A percentile compares a stretch with the other conserved stretches of the same genome.
Evolutionary conservation across 2,888 invertebrate genomes (phyloP).

Genomic region (Agrotis exclamationis): DNA sequence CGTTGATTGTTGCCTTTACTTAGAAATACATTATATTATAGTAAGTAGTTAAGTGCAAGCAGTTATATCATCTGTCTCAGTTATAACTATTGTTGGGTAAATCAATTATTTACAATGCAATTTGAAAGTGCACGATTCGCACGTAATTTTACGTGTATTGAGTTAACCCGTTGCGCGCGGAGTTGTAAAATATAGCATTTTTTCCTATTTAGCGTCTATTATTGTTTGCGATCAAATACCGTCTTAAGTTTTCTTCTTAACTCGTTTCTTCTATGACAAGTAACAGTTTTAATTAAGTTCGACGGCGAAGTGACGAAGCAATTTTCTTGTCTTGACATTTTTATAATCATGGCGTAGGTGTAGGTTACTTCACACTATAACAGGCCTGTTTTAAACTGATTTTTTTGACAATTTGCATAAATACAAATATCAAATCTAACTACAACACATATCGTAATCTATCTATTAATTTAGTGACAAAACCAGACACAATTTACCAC

Average conservation of each 20-base stretch:
- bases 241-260: background rate
- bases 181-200: background rate
- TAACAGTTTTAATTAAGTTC: background rate
- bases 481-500: background rate
- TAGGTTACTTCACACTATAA: background rate
- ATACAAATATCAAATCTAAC: too few species aligned
- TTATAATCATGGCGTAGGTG: background rate
- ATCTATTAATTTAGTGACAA: background rate
- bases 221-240: slow-evolving; percentile 1
- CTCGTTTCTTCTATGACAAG: background rate
- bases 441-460: too few species aligned
- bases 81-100: slow-evolving; percentile 44
- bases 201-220: slow-evolving; percentile 10
- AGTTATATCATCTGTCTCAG: slow-evolving; percentile 52
- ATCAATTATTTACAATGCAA: slow-evolving; percentile 40
- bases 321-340: slow-evolving; percentile 12
- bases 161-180: slow-evolving; percentile 16
- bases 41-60: slow-evolving; percentile 40
- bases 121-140: slow-evolving; percentile 35
- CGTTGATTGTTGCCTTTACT: slow-evolving; percentile 64
- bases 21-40: slow-evolving; percentile 66
- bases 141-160: slow-evolving; percentile 23
- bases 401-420: too few species aligned
- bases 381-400: background rate
- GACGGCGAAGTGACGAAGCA: background rate